Conservation (phyloP, 2,113 vertebrate genomes). For the Morone saxatilis region DNA sequence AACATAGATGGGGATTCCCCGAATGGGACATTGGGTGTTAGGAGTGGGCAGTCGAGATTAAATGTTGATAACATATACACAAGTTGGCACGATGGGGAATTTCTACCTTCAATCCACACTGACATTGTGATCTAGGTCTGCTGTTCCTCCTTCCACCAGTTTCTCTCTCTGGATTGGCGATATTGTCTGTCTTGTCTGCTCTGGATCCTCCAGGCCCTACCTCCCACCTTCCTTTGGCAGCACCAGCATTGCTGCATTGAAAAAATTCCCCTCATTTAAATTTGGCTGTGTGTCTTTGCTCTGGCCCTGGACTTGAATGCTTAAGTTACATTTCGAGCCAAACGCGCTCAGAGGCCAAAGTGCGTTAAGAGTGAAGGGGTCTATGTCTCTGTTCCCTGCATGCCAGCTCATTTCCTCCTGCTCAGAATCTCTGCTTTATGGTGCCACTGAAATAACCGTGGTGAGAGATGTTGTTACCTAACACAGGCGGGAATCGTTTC, state of each 20-base stretch:
- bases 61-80: background rate
- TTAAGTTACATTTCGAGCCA: conserved; percentile 44
- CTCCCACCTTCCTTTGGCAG: background rate
- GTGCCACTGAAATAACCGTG: conserved; percentile 13
- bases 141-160: background rate
- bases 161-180: no score
- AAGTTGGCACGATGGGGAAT: background rate
- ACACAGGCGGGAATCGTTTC: conserved; percentile 9
- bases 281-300: conserved; percentile 17
- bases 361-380: conserved; percentile 27
- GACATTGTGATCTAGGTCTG: background rate
- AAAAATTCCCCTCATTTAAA: conserved; percentile 37
- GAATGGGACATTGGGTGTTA: background rate
- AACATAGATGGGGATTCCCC: background rate
- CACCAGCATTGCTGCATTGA: conserved; percentile 9
- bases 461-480: conserved; percentile 20
- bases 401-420: conserved; percentile 64
- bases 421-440: conserved; percentile 16
- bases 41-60: background rate
- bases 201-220: background rate
- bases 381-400: conserved; percentile 26
- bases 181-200: conserved; percentile 3
- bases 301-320: conserved; percentile 17
- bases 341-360: conserved; percentile 30
- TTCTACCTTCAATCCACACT: background rate